Percentiles rank a stretch among this genome's conserved stretches.
phyloP scores from a whole-genome alignment of 37 sponge, comb jelly and placozoan genomes.

The Oscarella lobularis region DNA sequence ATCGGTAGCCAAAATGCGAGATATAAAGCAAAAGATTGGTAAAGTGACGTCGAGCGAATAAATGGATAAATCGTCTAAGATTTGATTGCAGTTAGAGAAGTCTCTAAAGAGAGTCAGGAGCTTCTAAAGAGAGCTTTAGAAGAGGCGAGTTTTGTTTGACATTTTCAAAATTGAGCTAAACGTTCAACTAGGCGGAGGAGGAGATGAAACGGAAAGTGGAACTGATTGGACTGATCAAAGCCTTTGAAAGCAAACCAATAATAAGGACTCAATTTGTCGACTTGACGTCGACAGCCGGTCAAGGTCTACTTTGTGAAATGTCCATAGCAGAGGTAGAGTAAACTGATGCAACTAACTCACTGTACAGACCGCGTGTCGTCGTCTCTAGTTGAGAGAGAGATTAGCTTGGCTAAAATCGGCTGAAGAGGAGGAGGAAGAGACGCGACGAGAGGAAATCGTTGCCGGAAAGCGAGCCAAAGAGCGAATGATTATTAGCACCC shows the following conservation, averaged over 20 bases:
- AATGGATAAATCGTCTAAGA: background rate
- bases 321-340: conserved; percentile 76
- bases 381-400: conserved; percentile 57
- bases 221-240: conserved; percentile 86
- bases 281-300: conserved; percentile 69
- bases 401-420: conserved; percentile 60
- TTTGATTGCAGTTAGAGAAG: conserved; percentile 48
- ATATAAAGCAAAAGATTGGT: conserved; percentile 83
- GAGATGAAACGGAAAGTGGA: conserved; percentile 82
- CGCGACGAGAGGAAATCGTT: conserved; percentile 65
- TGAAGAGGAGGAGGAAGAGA: conserved; percentile 61
- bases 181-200: conserved; percentile 39
- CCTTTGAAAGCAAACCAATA: conserved; percentile 83
- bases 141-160: conserved; percentile 23
- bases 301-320: conserved; percentile 86
- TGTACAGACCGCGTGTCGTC: background rate
- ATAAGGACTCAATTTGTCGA: conserved; percentile 78
- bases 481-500: conserved; percentile 26
- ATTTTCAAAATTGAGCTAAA: background rate
- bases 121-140: conserved; percentile 82
- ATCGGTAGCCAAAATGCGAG: conserved; percentile 53
- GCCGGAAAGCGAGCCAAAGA: conserved; percentile 68
- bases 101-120: conserved; percentile 67
- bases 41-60: background rate
- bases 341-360: background rate